Percentiles rank a stretch among this genome's conserved stretches.
Conservation (phyloP, 2,888 invertebrate species). For the Ectemnius lituratus region DNA sequence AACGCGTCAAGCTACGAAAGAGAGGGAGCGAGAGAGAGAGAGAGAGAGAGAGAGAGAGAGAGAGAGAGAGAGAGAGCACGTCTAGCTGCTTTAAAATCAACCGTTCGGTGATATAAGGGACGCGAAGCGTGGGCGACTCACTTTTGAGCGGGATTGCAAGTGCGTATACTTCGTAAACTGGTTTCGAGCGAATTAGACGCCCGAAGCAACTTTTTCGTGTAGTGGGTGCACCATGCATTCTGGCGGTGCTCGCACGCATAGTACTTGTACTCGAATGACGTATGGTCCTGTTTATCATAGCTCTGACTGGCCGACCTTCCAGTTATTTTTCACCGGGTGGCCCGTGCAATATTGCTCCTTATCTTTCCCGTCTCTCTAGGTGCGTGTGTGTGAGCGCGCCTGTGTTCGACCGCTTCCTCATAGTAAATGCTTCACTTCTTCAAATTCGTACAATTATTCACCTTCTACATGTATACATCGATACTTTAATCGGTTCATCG, state of each 20-base stretch:
- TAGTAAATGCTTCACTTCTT: too few species aligned
- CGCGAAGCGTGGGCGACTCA: conserved; percentile 65
- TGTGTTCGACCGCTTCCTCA: too few species aligned
- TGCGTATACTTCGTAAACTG: conserved; percentile 51
- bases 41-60: conserved; percentile 24
- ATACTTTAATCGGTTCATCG: too few species aligned
- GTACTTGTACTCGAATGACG: background rate
- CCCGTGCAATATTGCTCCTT: conserved; percentile 28
- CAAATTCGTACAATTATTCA: too few species aligned
- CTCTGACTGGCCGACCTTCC: background rate
- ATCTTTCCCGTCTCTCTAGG: conserved; percentile 1
- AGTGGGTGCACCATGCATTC: too few species aligned
- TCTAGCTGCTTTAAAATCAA: conserved; percentile 60
- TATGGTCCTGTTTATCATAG: conserved; percentile 1
- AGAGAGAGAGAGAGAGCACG: conserved; percentile 52
- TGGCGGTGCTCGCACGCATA: background rate
- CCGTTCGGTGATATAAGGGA: conserved; percentile 69
- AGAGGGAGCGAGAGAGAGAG: conserved; percentile 25
- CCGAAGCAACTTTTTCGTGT: conserved; percentile 11
- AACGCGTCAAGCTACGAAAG: conserved; percentile 44
- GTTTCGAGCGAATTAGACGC: conserved; percentile 57
- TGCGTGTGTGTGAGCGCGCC: too few species aligned
- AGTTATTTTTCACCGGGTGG: conserved; percentile 23
- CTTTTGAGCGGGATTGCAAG: conserved; percentile 54
- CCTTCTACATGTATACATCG: too few species aligned